Evolutionary conservation across 2,797 vertebrate species (phyloP).

Genomic region (Podarcis lilfordi): DNA sequence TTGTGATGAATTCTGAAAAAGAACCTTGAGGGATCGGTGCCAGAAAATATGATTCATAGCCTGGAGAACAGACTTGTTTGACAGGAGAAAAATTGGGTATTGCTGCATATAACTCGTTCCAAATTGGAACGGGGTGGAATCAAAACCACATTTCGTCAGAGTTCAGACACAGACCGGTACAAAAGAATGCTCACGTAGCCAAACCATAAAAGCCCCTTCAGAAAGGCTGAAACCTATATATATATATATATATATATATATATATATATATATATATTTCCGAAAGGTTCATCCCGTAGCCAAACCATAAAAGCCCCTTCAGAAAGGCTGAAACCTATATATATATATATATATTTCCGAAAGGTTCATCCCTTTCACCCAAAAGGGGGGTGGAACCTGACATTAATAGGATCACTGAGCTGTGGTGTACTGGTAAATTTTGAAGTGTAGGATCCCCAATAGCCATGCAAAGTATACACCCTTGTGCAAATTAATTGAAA

Average conservation of each 20-base stretch:
- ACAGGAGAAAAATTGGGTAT: conserved; percentile 23
- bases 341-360: neutral
- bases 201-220: neutral
- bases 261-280: no score
- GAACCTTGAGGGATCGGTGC: neutral
- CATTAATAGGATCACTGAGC: neutral
- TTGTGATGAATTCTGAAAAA: neutral
- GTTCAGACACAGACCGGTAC: conserved; percentile 5
- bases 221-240: neutral
- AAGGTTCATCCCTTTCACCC: neutral
- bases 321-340: no score
- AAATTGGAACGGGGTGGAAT: conserved; percentile 8
- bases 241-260: neutral
- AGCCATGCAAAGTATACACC: no score
- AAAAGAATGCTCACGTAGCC: conserved; percentile 4
- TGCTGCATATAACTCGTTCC: neutral
- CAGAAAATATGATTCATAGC: conserved; percentile 33
- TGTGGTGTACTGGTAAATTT: no score
- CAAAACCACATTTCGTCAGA: conserved; percentile 34
- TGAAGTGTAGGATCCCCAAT: no score
- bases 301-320: no score
- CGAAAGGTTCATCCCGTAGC: neutral
- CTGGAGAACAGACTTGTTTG: conserved; percentile 13
- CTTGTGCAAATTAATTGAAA: no score
- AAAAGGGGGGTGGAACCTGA: neutral